These are phyloP conservation scores for Junonia oenone DNA, from an alignment of 2,888 invertebrate species.

Conservation along the genomic window DNA sequence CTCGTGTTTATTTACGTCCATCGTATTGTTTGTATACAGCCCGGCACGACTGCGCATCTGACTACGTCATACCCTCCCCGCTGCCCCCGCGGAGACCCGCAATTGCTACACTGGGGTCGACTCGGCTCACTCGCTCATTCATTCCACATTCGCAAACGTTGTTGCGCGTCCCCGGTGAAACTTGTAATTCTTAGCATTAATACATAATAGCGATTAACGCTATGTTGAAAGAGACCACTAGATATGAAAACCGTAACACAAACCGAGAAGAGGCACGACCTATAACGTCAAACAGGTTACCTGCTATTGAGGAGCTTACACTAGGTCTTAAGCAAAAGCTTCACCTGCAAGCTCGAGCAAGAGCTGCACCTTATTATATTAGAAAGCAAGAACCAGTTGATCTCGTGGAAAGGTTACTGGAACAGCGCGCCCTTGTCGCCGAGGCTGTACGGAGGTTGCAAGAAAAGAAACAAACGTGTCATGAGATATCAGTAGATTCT, in stretches of 20 bases:
- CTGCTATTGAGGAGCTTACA: conserved; percentile 71
- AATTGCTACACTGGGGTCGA: conserved; percentile 66
- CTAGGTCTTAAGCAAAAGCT: conserved; percentile 76
- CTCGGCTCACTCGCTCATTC: conserved; percentile 72
- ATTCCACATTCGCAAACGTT: conserved; percentile 74
- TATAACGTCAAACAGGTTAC: conserved; percentile 58
- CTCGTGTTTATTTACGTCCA: conserved; percentile 79
- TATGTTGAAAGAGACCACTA: conserved; percentile 73
- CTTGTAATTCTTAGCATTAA: conserved; percentile 48
- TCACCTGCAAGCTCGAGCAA: conserved; percentile 72
- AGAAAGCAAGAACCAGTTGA: conserved; percentile 77
- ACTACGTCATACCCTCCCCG: conserved; percentile 64
- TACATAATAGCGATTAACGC: conserved; percentile 37
- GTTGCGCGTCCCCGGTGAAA: conserved; percentile 55
- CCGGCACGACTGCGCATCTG: conserved; percentile 78
- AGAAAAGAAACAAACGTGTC: conserved; percentile 73
- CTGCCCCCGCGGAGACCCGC: conserved; percentile 59
- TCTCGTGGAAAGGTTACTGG: conserved; percentile 69
- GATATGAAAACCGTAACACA: conserved; percentile 53
- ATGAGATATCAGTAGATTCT: conserved; percentile 74
- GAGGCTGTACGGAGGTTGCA: conserved; percentile 75
- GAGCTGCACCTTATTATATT: conserved; percentile 75
- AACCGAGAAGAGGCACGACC: conserved; percentile 53
- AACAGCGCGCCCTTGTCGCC: conserved; percentile 74
- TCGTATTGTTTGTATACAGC: conserved; percentile 79